Percentiles rank a stretch among this genome's conserved stretches.
Evolutionary conservation across 2,797 vertebrate species (phyloP).

Genomic region (Gallinago solitaria): DNA sequence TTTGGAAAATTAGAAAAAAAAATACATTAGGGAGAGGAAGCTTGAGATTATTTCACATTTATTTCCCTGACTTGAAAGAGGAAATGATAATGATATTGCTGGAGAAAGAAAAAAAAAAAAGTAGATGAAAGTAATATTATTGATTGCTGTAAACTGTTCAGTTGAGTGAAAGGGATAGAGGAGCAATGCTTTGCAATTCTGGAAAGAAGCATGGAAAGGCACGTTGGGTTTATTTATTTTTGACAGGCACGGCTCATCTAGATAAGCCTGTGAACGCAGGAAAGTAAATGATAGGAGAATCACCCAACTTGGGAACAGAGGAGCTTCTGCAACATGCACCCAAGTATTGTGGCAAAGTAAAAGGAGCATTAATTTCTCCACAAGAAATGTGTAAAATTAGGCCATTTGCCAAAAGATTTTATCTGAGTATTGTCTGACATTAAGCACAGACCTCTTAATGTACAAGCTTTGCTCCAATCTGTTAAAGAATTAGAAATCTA

Average conservation of each 20-base stretch:
- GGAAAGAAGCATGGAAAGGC: not conserved
- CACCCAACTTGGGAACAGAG: not conserved
- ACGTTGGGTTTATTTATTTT: not conserved
- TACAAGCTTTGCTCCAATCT: not conserved
- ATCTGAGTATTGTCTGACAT: not conserved
- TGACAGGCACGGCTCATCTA: not conserved
- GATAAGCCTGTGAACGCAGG: not conserved
- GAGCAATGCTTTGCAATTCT: not conserved
- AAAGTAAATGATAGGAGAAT: not conserved
- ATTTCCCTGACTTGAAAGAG: slow-evolving; percentile 59
- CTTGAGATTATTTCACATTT: slow-evolving; percentile 65
- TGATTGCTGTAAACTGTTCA: slow-evolving; percentile 26
- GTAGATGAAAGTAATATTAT: slow-evolving; percentile 26
- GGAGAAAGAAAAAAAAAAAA: not conserved
- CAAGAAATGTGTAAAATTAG: not conserved
- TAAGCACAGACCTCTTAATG: not conserved
- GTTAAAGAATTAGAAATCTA: not conserved
- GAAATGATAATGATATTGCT: slow-evolving; percentile 53
- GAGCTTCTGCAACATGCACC: not conserved
- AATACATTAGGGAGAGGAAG: slow-evolving; percentile 64
- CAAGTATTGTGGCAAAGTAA: not conserved
- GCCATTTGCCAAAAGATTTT: not conserved
- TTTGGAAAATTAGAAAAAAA: slow-evolving; percentile 70
- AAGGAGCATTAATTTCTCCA: not conserved
- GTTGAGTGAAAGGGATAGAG: not conserved